phyloP scores from a whole-genome alignment of 1,140 invertebrate genomes.

The Rhagoletis pomonella region DNA sequence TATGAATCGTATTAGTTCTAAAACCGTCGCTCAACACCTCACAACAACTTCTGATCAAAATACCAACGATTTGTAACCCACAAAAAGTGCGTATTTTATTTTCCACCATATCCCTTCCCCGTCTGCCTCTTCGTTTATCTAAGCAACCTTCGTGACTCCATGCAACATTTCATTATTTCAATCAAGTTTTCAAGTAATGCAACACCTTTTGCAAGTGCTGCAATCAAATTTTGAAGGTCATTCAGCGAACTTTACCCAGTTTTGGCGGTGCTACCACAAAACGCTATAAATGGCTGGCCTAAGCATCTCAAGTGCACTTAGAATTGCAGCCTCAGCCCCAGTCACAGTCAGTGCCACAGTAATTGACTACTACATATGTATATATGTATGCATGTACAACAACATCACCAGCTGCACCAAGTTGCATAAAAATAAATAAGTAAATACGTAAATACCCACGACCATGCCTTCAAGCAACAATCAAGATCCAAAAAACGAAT shows the following conservation, averaged over 20 bases:
- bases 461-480: not conserved
- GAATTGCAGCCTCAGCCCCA: conserved; percentile 24
- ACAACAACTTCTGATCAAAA: not conserved
- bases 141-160: not conserved
- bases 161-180: conserved; percentile 30
- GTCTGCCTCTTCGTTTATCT: too few species aligned
- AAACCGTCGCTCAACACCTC: too few species aligned
- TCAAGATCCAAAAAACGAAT: not conserved
- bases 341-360: conserved; percentile 41
- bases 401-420: conserved; percentile 22
- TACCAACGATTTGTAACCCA: not conserved
- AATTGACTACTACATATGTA: not conserved
- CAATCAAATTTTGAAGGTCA: conserved; percentile 64
- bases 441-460: not conserved
- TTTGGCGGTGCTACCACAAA: conserved; percentile 58
- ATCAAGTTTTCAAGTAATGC: conserved; percentile 33
- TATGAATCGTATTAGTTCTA: too few species aligned
- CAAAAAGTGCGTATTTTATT: not conserved
- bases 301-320: conserved; percentile 43
- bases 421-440: not conserved
- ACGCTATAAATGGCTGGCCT: not conserved
- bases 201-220: conserved; percentile 25
- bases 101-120: not conserved
- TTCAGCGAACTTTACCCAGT: conserved; percentile 71
- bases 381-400: not conserved